Evolutionary conservation across 1,140 invertebrate species (phyloP).

Genomic region (Eueides isabella): DNA sequence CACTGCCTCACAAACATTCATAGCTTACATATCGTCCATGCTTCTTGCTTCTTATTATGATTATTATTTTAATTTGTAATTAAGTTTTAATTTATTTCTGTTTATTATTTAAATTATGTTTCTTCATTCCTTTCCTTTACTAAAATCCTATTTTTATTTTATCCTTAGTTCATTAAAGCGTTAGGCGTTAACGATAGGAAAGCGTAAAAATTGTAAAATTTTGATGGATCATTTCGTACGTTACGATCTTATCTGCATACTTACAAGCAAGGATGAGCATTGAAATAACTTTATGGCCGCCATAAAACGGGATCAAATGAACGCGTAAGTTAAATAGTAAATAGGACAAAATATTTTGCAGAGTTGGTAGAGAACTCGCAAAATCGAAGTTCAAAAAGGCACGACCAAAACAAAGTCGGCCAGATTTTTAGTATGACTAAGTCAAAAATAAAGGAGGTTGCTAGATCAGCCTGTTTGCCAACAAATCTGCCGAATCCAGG

Average conservation of each 20-base stretch:
- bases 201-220: slow-evolving; percentile 38
- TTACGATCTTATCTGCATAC: slow-evolving; percentile 41
- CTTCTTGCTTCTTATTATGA: slow-evolving; percentile 76
- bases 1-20: slow-evolving; percentile 81
- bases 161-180: slow-evolving; percentile 46
- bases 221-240: slow-evolving; percentile 43
- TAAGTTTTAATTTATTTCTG: slow-evolving; percentile 53
- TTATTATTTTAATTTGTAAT: slow-evolving; percentile 45
- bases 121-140: slow-evolving; percentile 62
- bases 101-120: slow-evolving; percentile 63
- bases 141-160: slow-evolving; percentile 58
- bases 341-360: slow-evolving; percentile 54
- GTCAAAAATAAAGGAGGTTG: slow-evolving; percentile 56
- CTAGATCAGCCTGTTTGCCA: slow-evolving; percentile 47
- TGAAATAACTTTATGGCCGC: slow-evolving; percentile 52
- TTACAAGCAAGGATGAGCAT: slow-evolving; percentile 40
- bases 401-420: slow-evolving; percentile 50
- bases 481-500: slow-evolving; percentile 64
- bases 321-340: slow-evolving; percentile 38
- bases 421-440: slow-evolving; percentile 57
- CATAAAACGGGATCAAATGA: slow-evolving; percentile 40
- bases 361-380: slow-evolving; percentile 52
- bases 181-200: slow-evolving; percentile 46
- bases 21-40: slow-evolving; percentile 77
- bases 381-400: slow-evolving; percentile 43